These are phyloP conservation scores for Druon quercuslanigerum DNA, from an alignment of 1,140 invertebrate species.

Conservation along the genomic window DNA sequence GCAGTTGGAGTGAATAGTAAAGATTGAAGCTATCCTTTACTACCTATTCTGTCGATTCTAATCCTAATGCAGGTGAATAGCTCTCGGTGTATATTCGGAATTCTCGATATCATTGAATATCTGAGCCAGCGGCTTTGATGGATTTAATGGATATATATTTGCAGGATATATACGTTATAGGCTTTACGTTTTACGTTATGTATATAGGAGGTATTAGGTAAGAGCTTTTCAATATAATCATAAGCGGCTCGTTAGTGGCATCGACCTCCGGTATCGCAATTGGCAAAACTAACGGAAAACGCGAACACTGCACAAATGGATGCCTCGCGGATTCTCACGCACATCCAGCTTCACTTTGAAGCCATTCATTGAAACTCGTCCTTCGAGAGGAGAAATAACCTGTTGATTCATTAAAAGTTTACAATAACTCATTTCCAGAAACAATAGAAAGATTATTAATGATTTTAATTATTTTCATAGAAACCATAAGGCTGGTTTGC, in stretches of 20 bases:
- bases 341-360: conserved; percentile 11
- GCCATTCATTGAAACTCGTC: conserved; percentile 26
- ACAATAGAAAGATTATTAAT: too few relatives aligned
- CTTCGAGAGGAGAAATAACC: background rate
- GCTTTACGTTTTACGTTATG: too few relatives aligned
- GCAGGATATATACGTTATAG: too few relatives aligned
- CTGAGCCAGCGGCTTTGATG: too few relatives aligned
- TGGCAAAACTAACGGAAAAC: conserved; percentile 30
- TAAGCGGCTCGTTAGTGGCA: conserved; percentile 23
- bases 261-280: conserved; percentile 28
- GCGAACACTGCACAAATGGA: conserved; percentile 27
- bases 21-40: background rate
- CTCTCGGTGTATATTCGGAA: too few relatives aligned
- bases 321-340: conserved; percentile 26
- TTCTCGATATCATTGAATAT: too few relatives aligned
- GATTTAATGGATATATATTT: too few relatives aligned
- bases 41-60: background rate
- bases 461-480: too few relatives aligned
- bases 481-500: too few relatives aligned
- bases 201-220: background rate
- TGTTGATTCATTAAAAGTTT: background rate
- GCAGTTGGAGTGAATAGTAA: background rate
- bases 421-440: background rate
- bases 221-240: conserved; percentile 27
- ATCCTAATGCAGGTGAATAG: background rate